Evolutionary conservation across 2,888 invertebrate genomes (phyloP).

Genomic region (Napeogenes inachia): DNA sequence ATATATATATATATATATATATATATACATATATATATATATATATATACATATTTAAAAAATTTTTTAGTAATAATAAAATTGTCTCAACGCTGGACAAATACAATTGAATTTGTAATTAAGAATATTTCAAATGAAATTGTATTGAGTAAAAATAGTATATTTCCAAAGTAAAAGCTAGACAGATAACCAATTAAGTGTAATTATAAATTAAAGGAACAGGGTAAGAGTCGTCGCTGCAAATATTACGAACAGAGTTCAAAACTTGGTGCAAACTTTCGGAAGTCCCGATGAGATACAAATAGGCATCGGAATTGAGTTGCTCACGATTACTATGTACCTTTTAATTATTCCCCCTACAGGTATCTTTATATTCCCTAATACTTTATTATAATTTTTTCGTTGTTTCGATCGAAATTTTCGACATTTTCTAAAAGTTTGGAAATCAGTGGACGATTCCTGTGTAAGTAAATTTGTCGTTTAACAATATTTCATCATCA

Average conservation of each 20-base stretch:
- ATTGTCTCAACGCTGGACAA: too few relatives aligned
- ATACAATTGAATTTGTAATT: too few relatives aligned
- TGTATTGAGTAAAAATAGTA: too few relatives aligned
- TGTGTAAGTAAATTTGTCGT: conserved; percentile 18
- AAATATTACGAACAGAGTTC: conserved; percentile 64
- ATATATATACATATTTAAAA: too few relatives aligned
- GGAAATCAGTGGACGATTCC: neutral
- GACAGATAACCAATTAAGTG: conserved; percentile 59
- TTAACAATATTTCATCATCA: conserved; percentile 22
- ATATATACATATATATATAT: too few relatives aligned
- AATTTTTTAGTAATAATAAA: too few relatives aligned
- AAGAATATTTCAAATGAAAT: too few relatives aligned
- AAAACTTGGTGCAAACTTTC: conserved; percentile 48
- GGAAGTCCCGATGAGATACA: conserved; percentile 55
- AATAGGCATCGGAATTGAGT: conserved; percentile 75
- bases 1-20: too few relatives aligned
- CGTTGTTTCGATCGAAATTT: too few relatives aligned
- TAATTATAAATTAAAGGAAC: conserved; percentile 69
- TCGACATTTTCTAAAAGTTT: too few relatives aligned
- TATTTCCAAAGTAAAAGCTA: conserved; percentile 8
- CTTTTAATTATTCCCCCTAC: conserved; percentile 73
- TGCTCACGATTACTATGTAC: conserved; percentile 65
- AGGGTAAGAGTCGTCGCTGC: conserved; percentile 62
- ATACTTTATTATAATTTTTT: neutral
- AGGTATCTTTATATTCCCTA: conserved; percentile 39